Conservation (phyloP, 2,797 vertebrate genomes). For the Podargus strigoides region DNA sequence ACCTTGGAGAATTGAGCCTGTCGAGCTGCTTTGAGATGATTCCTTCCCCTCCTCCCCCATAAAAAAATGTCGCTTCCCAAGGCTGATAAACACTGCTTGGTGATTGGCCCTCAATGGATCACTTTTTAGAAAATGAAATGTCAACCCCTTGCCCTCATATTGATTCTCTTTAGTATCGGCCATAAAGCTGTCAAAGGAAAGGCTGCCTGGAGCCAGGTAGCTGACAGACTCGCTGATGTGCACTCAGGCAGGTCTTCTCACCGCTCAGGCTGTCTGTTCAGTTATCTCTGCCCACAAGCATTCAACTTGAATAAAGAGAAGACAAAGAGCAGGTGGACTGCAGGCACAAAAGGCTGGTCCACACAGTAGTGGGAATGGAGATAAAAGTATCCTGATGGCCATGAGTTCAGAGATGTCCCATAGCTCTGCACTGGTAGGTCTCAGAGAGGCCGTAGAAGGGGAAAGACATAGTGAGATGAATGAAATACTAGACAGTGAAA, state of each 20-base stretch:
- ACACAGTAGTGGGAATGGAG: neutral
- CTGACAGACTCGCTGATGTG: slow-evolving; percentile 47
- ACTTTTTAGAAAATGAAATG: slow-evolving; percentile 84
- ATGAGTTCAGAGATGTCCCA: neutral
- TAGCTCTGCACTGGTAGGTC: neutral
- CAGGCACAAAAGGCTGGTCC: neutral
- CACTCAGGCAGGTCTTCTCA: slow-evolving; percentile 42
- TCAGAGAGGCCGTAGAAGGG: neutral
- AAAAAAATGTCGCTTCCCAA: slow-evolving; percentile 69
- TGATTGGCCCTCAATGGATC: slow-evolving; percentile 81
- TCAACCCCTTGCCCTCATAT: slow-evolving; percentile 78
- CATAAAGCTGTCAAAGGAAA: slow-evolving; percentile 78
- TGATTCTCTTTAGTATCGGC: slow-evolving; percentile 78
- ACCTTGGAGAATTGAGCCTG: slow-evolving; percentile 72
- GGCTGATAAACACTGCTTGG: slow-evolving; percentile 75
- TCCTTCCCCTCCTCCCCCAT: slow-evolving; percentile 52
- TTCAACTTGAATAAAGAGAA: neutral
- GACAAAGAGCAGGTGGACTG: neutral
- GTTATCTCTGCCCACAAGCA: slow-evolving; percentile 3
- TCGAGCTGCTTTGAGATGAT: slow-evolving; percentile 66
- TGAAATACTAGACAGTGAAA: neutral
- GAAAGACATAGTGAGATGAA: neutral
- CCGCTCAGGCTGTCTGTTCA: neutral
- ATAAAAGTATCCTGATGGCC: neutral
- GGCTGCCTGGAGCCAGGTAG: slow-evolving; percentile 71